Conservation (phyloP, 2,888 invertebrate genomes). For the Phoronis australis region DNA sequence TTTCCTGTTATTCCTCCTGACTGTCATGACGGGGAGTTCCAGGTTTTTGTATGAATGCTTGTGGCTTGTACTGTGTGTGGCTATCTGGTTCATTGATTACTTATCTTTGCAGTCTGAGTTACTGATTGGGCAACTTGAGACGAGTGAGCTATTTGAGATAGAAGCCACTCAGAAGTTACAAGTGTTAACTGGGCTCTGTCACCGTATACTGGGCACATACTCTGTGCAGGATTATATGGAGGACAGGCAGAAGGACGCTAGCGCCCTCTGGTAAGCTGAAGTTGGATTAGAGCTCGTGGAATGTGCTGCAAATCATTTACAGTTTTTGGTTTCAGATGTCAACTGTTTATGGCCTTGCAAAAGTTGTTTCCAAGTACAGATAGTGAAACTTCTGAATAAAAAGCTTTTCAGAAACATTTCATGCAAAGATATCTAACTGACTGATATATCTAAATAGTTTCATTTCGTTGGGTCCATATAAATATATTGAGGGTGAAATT, state of each 20-base stretch:
- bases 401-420: too few species aligned
- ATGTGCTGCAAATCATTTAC: background rate
- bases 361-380: too few species aligned
- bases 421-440: too few species aligned
- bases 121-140: constrained; percentile 38
- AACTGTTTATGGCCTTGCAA: background rate
- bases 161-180: constrained; percentile 36
- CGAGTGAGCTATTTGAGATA: constrained; percentile 38
- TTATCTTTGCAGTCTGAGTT: constrained; percentile 36
- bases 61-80: too few species aligned
- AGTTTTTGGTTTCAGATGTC: too few species aligned
- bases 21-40: background rate
- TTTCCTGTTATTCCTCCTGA: background rate
- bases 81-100: too few species aligned
- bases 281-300: background rate
- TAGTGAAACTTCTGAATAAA: too few species aligned
- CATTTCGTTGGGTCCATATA: too few species aligned
- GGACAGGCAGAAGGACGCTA: constrained; percentile 38
- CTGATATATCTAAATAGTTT: too few species aligned
- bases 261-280: constrained; percentile 35
- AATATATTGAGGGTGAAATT: too few species aligned
- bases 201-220: constrained; percentile 47
- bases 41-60: background rate
- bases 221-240: constrained; percentile 51
- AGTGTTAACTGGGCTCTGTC: constrained; percentile 43